phyloP scores from a whole-genome alignment of 2,113 vertebrate genomes.

The Ammodramus savannarum region DNA sequence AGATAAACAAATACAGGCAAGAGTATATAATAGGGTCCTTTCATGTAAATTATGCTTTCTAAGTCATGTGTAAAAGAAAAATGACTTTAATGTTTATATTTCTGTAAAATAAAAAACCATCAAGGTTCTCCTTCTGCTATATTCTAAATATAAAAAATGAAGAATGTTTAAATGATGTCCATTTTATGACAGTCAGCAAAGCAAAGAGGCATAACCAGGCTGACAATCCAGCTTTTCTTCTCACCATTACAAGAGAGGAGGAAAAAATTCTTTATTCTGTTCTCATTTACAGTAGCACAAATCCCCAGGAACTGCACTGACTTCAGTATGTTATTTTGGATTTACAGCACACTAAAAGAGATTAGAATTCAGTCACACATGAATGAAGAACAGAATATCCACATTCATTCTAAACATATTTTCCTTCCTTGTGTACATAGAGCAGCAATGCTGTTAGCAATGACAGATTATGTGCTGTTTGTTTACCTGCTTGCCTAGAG shows the following conservation, averaged over 20 bases:
- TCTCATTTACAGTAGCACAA: conserved; percentile 55
- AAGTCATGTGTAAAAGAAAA: conserved; percentile 59
- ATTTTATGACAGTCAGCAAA: conserved; percentile 11
- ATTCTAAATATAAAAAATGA: background rate
- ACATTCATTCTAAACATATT: background rate
- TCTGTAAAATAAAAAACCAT: conserved; percentile 44
- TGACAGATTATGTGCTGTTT: background rate
- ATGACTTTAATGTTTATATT: conserved; percentile 44
- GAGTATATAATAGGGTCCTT: conserved; percentile 58
- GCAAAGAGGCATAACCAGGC: background rate
- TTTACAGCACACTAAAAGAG: conserved; percentile 5
- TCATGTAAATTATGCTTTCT: conserved; percentile 64
- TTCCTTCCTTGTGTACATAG: background rate
- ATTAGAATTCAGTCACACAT: conserved; percentile 49
- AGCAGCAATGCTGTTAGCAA: background rate
- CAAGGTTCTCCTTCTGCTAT: conserved; percentile 1
- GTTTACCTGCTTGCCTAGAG: background rate
- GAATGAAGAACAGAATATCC: background rate
- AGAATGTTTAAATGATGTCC: background rate
- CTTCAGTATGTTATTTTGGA: conserved; percentile 14
- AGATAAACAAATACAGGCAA: conserved; percentile 59
- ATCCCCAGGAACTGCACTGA: conserved; percentile 43
- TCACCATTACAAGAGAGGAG: background rate
- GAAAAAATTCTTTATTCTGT: background rate
- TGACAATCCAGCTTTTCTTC: conserved; percentile 21